Evolutionary conservation across 2,797 vertebrate species (phyloP).

Genomic region (Sebastes wilsoni): DNA sequence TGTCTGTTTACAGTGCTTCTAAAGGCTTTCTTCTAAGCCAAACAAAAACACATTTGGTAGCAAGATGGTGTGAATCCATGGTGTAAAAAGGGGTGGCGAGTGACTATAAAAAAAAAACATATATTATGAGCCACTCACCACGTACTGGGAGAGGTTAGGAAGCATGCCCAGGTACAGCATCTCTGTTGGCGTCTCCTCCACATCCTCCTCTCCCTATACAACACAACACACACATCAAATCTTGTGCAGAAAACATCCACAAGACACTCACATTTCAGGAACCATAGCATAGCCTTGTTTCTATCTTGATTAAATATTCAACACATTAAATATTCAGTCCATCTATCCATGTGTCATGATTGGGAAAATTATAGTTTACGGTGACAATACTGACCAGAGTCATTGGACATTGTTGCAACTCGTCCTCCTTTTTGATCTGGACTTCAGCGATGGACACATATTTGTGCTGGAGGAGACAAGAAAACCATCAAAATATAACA

Average conservation of each 20-base stretch:
- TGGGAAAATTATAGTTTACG: background rate
- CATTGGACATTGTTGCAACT: slow-evolving; percentile 93
- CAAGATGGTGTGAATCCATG: background rate
- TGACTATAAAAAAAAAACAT: background rate
- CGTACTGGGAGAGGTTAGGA: slow-evolving; percentile 94
- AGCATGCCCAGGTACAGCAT: slow-evolving; percentile 92
- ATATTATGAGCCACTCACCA: slow-evolving; percentile 84
- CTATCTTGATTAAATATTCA: background rate
- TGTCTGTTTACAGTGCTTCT: background rate
- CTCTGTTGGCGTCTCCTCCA: slow-evolving; percentile 92
- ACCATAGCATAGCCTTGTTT: background rate
- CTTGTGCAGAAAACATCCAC: background rate
- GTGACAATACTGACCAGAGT: slow-evolving; percentile 86
- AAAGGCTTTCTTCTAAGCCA: background rate
- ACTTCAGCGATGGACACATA: slow-evolving; percentile 93
- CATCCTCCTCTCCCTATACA: slow-evolving; percentile 91
- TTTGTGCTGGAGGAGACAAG: slow-evolving; percentile 87
- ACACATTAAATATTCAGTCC: background rate
- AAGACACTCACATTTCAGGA: background rate
- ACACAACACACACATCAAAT: slow-evolving; percentile 1
- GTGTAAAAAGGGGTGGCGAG: background rate
- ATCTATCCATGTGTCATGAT: background rate
- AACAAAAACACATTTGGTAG: background rate
- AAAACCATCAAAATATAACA: background rate
- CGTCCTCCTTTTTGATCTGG: slow-evolving; percentile 93